Evolutionary conservation across 2,797 vertebrate species (phyloP), one percentile per base, ranked within the genome.

Genomic region (Trachops cirrhosus): DNA sequence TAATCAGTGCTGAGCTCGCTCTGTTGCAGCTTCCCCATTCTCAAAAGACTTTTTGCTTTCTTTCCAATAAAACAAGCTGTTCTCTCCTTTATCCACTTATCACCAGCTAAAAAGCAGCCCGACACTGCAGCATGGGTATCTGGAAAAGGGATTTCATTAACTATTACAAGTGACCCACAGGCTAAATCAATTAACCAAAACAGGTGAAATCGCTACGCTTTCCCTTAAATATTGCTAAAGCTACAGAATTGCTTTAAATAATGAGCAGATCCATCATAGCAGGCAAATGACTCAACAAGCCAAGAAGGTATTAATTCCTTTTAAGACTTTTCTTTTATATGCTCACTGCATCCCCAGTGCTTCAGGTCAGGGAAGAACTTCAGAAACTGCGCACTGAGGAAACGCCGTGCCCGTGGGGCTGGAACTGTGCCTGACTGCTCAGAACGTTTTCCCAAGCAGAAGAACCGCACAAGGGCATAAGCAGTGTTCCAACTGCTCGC

Each of bases 201-300:
- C 0, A 80, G n/a, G 29, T 32, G 77, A 80, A 86, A 52, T 37
- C 74, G 32, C 59, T 9, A 8, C 0, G 5, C 34, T 44, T 22
- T 39, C 48, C 37, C 9, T 83, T 67, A 92, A 32, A 75, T 46
- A 78, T 21, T 62, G 48, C 80, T 74, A 85, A 82, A 78, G 46
- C 37, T 32, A 52, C 21, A 83, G 78, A 21, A 59, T 22, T 29
- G 24, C 52, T 82, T 44, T 92, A 41, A 91, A 97, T 92, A 96
- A 97, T 89, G 93, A 97, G 91, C 62, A 96, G 96, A 97, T 96
- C 96, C 96, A 95, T 97, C 95, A 82, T 67, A 96, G 94, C 94
- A 96, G 44, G 52, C 48, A 90, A 97, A 92, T 96, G 96, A 93
- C 92, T 98, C 95, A 96, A 96, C 74, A 96, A 96, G 96, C 93